Percentiles rank a stretch among this genome's conserved stretches.
Conservation (phyloP, 2,797 vertebrate species). For the Malurus splendens region DNA sequence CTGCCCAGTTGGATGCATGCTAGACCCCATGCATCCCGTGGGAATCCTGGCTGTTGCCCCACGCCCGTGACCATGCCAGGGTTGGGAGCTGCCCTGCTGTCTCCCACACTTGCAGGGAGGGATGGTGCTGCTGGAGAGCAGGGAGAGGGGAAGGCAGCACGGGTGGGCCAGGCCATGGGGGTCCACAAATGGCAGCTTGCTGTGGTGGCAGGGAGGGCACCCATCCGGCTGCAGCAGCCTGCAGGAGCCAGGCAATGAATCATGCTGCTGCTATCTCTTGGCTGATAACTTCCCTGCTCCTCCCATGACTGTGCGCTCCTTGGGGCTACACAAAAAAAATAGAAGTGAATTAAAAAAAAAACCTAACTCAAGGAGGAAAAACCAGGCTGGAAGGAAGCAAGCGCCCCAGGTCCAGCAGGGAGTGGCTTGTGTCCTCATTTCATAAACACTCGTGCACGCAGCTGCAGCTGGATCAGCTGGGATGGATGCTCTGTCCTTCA, state of each 20-base stretch:
- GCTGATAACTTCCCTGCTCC: slow-evolving; percentile 36
- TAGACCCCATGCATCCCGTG: not conserved
- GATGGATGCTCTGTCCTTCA: not conserved
- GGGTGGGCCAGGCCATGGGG: not conserved
- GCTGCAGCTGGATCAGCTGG: not conserved
- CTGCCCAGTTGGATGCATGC: accelerated
- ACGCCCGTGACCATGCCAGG: accelerated
- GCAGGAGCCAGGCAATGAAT: slow-evolving; percentile 13
- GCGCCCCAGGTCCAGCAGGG: not conserved
- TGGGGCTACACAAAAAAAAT: not conserved
- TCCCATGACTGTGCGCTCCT: not conserved
- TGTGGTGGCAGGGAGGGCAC: not conserved
- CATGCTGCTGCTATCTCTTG: slow-evolving; percentile 36
- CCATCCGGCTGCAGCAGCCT: not conserved
- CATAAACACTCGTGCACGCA: not conserved
- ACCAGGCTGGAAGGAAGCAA: not conserved
- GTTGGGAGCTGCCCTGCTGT: not conserved
- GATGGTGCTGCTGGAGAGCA: not conserved
- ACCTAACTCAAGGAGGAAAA: not conserved
- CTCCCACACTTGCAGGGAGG: not conserved
- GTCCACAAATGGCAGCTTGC: accelerated
- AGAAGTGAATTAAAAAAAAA: not conserved
- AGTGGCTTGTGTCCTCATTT: not conserved
- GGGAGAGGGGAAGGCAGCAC: not conserved
- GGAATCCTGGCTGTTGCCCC: not conserved